Evolutionary conservation across 2,113 vertebrate genomes (phyloP).

Genomic region (Sminthopsis crassicaudata): DNA sequence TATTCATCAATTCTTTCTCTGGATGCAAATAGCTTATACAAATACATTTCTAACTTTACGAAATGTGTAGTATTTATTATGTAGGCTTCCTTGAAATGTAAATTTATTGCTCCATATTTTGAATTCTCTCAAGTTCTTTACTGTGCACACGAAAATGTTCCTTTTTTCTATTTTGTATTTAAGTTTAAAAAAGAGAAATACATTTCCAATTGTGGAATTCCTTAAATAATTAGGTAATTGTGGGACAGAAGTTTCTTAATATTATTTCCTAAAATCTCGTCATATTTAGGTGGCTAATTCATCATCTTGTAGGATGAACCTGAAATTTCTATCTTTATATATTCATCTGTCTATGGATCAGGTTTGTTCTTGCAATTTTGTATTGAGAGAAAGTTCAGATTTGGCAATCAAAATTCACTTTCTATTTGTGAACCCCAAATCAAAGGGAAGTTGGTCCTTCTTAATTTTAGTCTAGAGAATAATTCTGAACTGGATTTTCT

Average conservation of each 20-base stretch:
- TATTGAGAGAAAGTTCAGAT: conserved; percentile 21
- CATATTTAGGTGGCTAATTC: not conserved
- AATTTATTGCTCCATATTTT: too few relatives aligned
- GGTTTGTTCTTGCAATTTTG: not conserved
- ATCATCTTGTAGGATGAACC: not conserved
- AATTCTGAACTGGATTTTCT: conserved; percentile 2
- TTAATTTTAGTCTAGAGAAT: conserved; percentile 15
- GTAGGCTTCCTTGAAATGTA: too few relatives aligned
- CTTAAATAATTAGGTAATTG: not conserved
- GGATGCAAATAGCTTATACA: too few relatives aligned
- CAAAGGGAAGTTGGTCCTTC: not conserved
- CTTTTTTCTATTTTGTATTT: too few relatives aligned
- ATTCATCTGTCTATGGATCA: too few relatives aligned
- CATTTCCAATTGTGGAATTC: too few relatives aligned
- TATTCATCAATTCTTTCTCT: too few relatives aligned
- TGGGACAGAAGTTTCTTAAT: not conserved
- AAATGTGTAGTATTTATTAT: too few relatives aligned
- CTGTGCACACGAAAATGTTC: too few relatives aligned
- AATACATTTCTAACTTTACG: too few relatives aligned
- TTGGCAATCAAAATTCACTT: conserved; percentile 35
- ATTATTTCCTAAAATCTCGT: not conserved
- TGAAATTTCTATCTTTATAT: not conserved
- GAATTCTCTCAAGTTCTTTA: too few relatives aligned
- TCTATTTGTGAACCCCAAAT: not conserved
- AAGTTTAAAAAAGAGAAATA: too few relatives aligned